Base-by-base conservation (phyloP, 2,797 vertebrate species). In the Rallus crepitans region DNA sequence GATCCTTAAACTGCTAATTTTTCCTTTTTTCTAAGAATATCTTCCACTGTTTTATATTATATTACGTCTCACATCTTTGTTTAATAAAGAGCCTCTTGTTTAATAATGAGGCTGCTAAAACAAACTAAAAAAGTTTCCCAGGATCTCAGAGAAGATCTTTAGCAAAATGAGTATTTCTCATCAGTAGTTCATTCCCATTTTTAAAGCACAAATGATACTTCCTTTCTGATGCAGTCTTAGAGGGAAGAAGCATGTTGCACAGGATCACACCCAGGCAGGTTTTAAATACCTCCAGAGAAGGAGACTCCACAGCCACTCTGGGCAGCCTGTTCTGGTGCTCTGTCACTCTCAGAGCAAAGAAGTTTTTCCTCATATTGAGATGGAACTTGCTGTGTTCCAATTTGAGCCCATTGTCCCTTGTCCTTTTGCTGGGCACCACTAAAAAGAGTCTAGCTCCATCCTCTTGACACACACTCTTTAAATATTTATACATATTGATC, bases 161-260 rank as follows among this genome's bases (percentile, higher is more conserved):
- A 15, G 7, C 17, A 45, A 87, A 84, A 6, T 13, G 19, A 50
- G 7, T 73, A 55, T 57, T 50, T 53, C 37, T 59, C 31, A 11
- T 12, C 1, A 2, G 13, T 16, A 23, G 3, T 7, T 40, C 50
- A 37, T 81, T 59, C 4, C 4, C 2, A 8, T 27, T 7, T 65
- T 75, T 77, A 61, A 73, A 55, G 24, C 7, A 59, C 5, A 55
- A 73, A 70, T 33, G 0, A 20, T 59, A 17, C 23, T 87, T 56
- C 15, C 1, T 48, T 75, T 77, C 23, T 75, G 7, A 78, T 47
- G 13, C 8, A 23, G 35, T 55, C 27, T 73, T 7, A 73, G 85
- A 72, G 8, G 11, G 17, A 55, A 68, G 7, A 50, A 28, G 47
- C 23, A 48, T 12, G 23, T 48, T 48, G 23, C 21, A 25, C 47